Base-by-base conservation (phyloP, 2,888 invertebrate genomes). In the Tinea trinotella region DNA sequence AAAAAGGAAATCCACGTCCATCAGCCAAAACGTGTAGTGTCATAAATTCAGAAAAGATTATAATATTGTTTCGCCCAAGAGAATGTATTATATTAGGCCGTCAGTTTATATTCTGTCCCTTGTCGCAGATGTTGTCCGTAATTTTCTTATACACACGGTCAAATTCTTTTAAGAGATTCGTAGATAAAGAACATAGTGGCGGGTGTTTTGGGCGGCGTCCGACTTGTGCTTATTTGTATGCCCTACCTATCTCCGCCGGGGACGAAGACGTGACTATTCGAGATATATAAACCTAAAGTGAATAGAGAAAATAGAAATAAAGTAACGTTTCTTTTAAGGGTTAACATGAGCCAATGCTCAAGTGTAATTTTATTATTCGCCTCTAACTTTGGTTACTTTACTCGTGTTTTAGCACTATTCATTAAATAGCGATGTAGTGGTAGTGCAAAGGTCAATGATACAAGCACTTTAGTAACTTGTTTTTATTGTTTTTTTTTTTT, bases 291-390 rank as follows among this genome's bases (percentile, higher is more conserved):
- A 84, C 84, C 75, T 73, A 78, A 80, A 83, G 83, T 82, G 84
- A 85, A 85, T 85, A 80, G 82, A 77, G 83, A 84, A 84, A 85
- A 84, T 82, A 84, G 83, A 85, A 81, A 85, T 83, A 85, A 80
- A 85, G 79, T 81, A 78, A 82, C 84, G 82, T 83, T 81, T 83
- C 79, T 74, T 81, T 76, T 72, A 77, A 76, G 76, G 71, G 79
- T 75, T 74, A 77, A 50, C 24, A 24, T 50, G 50, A n/a, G 20
- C 5, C 18, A 24, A 12, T 24, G 22, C 13, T 15, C n/a, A 50
- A 50, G 50, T 50, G 13, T 46, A 19, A 46, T 19, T 46, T 19
- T 46, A 46, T 46, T 46, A 15, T 2, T 5, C 6, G 46, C 18
- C 17, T 46, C 19, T 46, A 19, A 15, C 6, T 12, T 40, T 40